phyloP scores from a whole-genome alignment of 2,113 vertebrate species.

The Hippocampus abdominalis region DNA sequence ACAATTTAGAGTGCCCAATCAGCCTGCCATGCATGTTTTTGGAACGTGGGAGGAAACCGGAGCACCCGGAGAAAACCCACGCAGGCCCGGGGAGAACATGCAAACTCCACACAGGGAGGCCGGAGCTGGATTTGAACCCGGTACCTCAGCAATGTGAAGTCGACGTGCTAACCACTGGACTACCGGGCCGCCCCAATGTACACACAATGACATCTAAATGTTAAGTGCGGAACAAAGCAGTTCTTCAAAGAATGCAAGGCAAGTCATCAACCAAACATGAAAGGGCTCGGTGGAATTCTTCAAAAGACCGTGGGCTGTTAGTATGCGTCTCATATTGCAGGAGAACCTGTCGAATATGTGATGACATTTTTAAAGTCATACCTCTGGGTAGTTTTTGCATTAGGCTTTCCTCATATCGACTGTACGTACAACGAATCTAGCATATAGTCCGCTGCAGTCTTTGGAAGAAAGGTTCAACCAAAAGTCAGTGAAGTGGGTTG shows the following conservation, averaged over 20 bases:
- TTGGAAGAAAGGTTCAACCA: constrained; percentile 25
- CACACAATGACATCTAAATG: constrained; percentile 9
- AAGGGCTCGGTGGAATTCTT: constrained; percentile 37
- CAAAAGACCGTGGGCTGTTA: constrained; percentile 51
- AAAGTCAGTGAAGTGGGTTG: background rate
- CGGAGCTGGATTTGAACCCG: too few species aligned
- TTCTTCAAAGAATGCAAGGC: constrained; percentile 27
- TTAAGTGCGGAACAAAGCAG: constrained; percentile 26
- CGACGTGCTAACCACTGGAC: too few species aligned
- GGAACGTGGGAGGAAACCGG: too few species aligned
- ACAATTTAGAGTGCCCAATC: too few species aligned
- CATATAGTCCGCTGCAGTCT: constrained; percentile 60
- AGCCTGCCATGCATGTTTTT: too few species aligned
- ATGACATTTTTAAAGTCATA: constrained; percentile 67
- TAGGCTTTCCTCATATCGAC: constrained; percentile 57
- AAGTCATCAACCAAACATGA: constrained; percentile 34
- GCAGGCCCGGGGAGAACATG: too few species aligned
- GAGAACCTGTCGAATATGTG: constrained; percentile 68
- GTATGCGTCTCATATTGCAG: constrained; percentile 56
- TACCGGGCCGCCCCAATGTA: too few species aligned
- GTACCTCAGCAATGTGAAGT: too few species aligned
- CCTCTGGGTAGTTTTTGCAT: constrained; percentile 64
- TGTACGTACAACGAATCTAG: constrained; percentile 53
- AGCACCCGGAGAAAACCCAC: too few species aligned
- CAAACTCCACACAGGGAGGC: too few species aligned